Base-by-base conservation (phyloP, 2,797 vertebrate genomes). In the Salmo trutta region DNA sequence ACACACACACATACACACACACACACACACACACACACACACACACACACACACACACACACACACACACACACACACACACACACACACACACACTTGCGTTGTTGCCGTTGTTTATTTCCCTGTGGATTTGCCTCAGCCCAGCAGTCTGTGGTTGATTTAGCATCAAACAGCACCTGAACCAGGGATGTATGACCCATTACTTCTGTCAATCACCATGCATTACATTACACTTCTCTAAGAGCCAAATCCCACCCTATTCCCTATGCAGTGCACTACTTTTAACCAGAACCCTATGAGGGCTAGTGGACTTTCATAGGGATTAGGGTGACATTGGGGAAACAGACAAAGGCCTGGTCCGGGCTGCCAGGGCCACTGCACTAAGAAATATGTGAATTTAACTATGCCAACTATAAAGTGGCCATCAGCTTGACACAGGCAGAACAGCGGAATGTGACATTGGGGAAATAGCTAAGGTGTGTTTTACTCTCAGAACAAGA, bases 151-250 rank as follows among this genome's bases (percentile, higher is more conserved):
- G 87, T 78, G 88, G 72, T 84, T 93, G 92, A 94, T 93, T 93
- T 92, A 94, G 82, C 89, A 91, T 90, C 91, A 91, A 93, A 91
- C 90, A 90, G 86, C 87, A 92, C 88, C 91, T 92, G 90, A 92
- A 94, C 90, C 79, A 81, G 27, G 87, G 87, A 93, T 93, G 92
- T 93, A 93, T 93, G 91, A 88, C 86, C 91, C 91, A 93, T 94
- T 91, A 92, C 90, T 76, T 84, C 88, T 91, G 93, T 91, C 91
- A 86, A 79, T 92, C 90, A 91, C 81, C 86, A 85, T 82, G 89
- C 88, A 91, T 93, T 91, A 92, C 89, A 93, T 89, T 85, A 87
- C 83, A 83, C 87, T 87, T 36, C 82, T 83, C 76, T 89, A 85
- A 24, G 41, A 83, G 82, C 85, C 54, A 56, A 56, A 5, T 19